A percentile compares a stretch with the other conserved stretches of the same genome.
Conservation (phyloP, 2,113 vertebrate genomes). For the Aegypius monachus region DNA sequence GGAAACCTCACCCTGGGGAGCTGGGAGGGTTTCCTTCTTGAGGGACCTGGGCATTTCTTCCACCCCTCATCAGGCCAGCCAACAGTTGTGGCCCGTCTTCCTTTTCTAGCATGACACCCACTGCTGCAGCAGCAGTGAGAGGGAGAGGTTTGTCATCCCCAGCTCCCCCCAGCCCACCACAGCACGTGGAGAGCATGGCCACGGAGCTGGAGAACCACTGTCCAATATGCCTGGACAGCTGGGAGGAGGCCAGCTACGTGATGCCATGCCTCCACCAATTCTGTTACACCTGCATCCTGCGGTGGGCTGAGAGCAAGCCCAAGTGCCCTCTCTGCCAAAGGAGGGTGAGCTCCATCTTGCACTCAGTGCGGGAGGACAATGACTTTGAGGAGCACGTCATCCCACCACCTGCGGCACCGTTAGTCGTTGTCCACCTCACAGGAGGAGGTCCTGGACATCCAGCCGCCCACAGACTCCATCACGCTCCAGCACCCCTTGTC, state of each 20-base stretch:
- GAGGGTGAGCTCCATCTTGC: neutral
- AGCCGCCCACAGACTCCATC: too few relatives aligned
- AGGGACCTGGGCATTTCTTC: neutral
- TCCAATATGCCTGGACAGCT: neutral
- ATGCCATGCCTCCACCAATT: neutral
- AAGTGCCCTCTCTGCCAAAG: neutral
- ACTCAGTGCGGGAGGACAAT: accelerated
- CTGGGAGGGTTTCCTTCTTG: neutral
- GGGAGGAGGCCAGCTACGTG: neutral
- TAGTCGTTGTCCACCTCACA: accelerated
- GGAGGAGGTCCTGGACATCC: neutral
- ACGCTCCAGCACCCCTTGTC: neutral
- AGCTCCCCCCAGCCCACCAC: neutral
- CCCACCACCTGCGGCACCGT: neutral
- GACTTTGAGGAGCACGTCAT: neutral
- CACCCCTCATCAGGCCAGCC: neutral
- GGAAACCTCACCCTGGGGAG: neutral
- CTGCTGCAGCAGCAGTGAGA: neutral
- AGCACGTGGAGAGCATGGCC: neutral
- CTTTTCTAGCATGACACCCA: neutral
- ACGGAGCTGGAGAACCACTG: neutral
- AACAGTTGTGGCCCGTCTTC: neutral
- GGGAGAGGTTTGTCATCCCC: neutral
- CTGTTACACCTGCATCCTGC: neutral
- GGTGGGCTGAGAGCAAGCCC: neutral